A percentile compares a stretch with the other conserved stretches of the same genome.
phyloP scores from a whole-genome alignment of 2,797 vertebrate genomes.

The Loris lydekkerianus region DNA sequence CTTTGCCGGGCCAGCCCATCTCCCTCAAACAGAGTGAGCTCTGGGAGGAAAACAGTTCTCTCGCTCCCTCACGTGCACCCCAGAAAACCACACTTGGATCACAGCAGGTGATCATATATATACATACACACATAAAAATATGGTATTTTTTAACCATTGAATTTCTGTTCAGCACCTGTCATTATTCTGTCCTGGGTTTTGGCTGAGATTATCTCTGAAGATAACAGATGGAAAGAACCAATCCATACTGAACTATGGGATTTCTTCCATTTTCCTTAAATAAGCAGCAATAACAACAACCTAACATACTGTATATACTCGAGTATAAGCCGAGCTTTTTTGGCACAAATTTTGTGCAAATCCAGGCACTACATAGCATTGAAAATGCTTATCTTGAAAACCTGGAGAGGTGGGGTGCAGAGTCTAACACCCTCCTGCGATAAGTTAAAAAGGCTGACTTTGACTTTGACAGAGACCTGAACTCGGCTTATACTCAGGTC shows the following conservation, averaged over 20 bases:
- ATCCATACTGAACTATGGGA: neutral
- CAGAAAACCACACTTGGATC: conserved; percentile 16
- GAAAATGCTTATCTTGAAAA: conserved; percentile 61
- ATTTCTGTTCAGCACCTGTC: conserved; percentile 5
- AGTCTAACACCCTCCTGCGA: neutral
- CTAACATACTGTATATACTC: neutral
- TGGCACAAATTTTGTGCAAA: conserved; percentile 11
- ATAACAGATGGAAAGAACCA: conserved; percentile 32
- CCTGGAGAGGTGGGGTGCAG: neutral
- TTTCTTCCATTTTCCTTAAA: conserved; percentile 69
- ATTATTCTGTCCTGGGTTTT: conserved; percentile 53
- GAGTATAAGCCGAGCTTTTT: too few relatives aligned
- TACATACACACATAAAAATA: neutral
- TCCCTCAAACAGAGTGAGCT: neutral
- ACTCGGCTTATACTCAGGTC: too few relatives aligned
- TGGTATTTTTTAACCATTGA: neutral
- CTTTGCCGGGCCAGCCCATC: neutral
- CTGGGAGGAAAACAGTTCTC: neutral
- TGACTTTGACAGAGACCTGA: neutral
- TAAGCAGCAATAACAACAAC: neutral
- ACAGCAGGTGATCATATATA: neutral
- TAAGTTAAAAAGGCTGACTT: conserved; percentile 45
- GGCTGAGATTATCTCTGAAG: conserved; percentile 10
- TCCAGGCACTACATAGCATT: neutral
- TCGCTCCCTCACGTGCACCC: neutral